Conservation (phyloP, 2,797 vertebrate genomes). For the Tapera naevia region DNA sequence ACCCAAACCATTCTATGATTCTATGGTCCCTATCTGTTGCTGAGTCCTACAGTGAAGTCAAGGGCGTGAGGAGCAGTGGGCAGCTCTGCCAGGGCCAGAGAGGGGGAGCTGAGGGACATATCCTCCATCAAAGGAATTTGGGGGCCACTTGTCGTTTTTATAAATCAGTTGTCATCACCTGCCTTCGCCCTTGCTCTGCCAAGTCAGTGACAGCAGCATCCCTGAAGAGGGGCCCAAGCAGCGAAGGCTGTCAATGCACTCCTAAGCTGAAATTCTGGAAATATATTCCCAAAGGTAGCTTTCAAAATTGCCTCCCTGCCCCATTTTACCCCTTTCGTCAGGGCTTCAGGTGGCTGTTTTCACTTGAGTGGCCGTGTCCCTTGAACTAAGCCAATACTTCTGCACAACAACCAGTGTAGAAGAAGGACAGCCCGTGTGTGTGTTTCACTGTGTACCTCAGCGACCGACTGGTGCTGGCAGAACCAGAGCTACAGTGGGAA, state of each 20-base stretch:
- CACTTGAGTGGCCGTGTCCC: background rate
- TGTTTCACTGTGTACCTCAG: too few relatives aligned
- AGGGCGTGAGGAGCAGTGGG: background rate
- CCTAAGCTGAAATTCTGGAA: background rate
- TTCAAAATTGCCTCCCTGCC: accelerated
- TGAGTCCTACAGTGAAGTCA: background rate
- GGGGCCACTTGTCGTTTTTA: background rate
- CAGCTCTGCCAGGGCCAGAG: background rate
- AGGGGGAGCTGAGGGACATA: background rate
- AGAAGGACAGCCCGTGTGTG: too few relatives aligned
- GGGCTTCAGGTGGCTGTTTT: accelerated
- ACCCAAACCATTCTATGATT: too few relatives aligned
- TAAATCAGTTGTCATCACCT: accelerated
- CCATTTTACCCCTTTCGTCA: accelerated
- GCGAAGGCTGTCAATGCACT: background rate
- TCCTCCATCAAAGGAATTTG: background rate
- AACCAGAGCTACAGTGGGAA: background rate
- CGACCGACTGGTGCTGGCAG: accelerated
- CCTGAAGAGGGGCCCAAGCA: background rate
- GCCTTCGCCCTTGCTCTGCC: background rate
- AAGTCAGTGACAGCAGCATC: background rate
- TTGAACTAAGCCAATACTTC: too few relatives aligned
- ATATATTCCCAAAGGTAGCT: background rate
- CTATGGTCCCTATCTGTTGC: background rate
- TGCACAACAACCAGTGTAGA: too few relatives aligned